These are phyloP conservation scores for Arenicola marina DNA, from an alignment of 2,888 invertebrate genomes.

Conservation along the genomic window DNA sequence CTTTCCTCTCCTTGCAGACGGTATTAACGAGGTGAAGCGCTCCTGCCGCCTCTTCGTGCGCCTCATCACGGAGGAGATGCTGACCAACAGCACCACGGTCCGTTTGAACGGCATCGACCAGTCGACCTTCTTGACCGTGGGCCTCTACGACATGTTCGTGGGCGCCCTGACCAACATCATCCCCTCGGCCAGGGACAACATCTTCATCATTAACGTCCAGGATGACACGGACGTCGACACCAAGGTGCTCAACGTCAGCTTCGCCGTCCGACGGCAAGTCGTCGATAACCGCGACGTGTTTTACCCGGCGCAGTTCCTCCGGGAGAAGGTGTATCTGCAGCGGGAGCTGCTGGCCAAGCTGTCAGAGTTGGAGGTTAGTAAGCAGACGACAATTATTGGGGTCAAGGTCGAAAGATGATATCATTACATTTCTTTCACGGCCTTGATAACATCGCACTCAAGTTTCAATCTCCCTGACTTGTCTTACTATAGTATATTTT, in stretches of 20 bases:
- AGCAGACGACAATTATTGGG: neutral
- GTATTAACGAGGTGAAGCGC: slow-evolving; percentile 89
- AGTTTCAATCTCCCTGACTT: too few relatives aligned
- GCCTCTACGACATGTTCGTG: slow-evolving; percentile 79
- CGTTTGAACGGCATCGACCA: slow-evolving; percentile 91
- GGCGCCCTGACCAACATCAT: slow-evolving; percentile 87
- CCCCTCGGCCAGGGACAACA: slow-evolving; percentile 91
- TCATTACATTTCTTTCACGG: too few relatives aligned
- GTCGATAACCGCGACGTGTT: slow-evolving; percentile 67
- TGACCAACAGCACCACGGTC: slow-evolving; percentile 91
- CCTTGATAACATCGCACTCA: too few relatives aligned
- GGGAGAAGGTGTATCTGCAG: slow-evolving; percentile 92
- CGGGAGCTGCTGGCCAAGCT: slow-evolving; percentile 82
- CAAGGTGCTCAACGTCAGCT: slow-evolving; percentile 85
- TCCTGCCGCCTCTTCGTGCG: slow-evolving; percentile 89
- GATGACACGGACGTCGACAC: slow-evolving; percentile 83
- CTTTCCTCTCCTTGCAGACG: too few relatives aligned
- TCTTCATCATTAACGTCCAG: slow-evolving; percentile 88
- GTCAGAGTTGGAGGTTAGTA: slow-evolving; percentile 77
- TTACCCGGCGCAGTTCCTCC: slow-evolving; percentile 85
- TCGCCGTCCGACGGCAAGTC: slow-evolving; percentile 72
- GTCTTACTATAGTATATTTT: too few relatives aligned
- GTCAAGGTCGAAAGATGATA: too few relatives aligned
- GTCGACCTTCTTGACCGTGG: slow-evolving; percentile 85
- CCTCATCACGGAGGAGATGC: slow-evolving; percentile 90